Conservation (phyloP, 1,140 invertebrate species). For the Theocolax elegans region DNA sequence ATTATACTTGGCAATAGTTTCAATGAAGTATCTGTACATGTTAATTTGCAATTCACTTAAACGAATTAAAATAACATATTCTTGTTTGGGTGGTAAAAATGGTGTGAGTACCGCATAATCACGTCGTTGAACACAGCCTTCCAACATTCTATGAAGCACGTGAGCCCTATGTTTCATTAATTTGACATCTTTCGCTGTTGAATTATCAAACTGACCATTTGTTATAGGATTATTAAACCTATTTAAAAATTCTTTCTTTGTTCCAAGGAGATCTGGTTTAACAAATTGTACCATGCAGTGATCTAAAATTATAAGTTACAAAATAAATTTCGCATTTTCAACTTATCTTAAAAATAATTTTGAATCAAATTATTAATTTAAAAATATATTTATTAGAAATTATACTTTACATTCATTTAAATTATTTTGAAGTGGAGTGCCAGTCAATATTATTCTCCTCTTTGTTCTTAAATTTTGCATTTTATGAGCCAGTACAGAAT, state of each 20-base stretch:
- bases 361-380: slow-evolving; percentile 23
- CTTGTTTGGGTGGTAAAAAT: slow-evolving; percentile 92
- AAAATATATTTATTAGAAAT: slow-evolving; percentile 8
- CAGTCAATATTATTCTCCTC: slow-evolving; percentile 89
- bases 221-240: slow-evolving; percentile 92
- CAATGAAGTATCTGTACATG: slow-evolving; percentile 80
- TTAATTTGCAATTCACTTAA: slow-evolving; percentile 84
- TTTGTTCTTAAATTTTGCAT: slow-evolving; percentile 81
- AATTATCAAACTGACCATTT: slow-evolving; percentile 94
- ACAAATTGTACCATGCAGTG: slow-evolving; percentile 98
- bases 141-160: slow-evolving; percentile 89
- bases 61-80: slow-evolving; percentile 90
- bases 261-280: slow-evolving; percentile 91
- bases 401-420: slow-evolving; percentile 82
- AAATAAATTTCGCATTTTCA: not conserved
- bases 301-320: slow-evolving; percentile 68
- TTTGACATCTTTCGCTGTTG: slow-evolving; percentile 85
- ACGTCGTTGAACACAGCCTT: slow-evolving; percentile 87
- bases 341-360: not conserved
- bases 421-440: slow-evolving; percentile 96
- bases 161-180: slow-evolving; percentile 95
- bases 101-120: slow-evolving; percentile 91
- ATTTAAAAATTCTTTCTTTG: slow-evolving; percentile 88
- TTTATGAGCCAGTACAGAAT: slow-evolving; percentile 83
- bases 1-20: slow-evolving; percentile 64